phyloP scores from a whole-genome alignment of 2,113 vertebrate species.

The Dicrurus megarhynchus region DNA sequence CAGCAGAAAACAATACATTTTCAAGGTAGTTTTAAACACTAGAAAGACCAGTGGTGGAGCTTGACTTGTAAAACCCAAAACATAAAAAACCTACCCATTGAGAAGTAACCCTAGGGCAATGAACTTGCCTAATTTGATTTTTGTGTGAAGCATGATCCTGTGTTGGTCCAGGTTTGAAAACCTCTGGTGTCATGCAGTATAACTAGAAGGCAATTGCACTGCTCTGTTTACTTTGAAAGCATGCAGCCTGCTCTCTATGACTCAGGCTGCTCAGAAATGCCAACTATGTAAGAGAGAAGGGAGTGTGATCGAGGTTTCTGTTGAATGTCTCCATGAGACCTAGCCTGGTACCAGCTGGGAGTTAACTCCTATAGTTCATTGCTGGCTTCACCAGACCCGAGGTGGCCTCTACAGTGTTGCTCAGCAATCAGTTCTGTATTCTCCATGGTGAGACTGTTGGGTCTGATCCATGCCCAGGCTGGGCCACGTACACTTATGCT shows the following conservation, averaged over 20 bases:
- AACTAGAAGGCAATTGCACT: not conserved
- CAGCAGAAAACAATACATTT: not conserved
- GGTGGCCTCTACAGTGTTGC: not conserved
- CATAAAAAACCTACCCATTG: not conserved
- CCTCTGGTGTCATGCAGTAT: not conserved
- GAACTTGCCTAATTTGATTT: not conserved
- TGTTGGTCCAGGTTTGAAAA: not conserved
- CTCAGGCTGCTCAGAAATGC: not conserved
- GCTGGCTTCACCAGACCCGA: not conserved
- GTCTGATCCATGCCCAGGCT: not conserved
- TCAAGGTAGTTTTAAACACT: not conserved
- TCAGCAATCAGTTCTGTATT: not conserved
- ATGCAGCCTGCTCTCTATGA: not conserved
- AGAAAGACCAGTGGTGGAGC: not conserved
- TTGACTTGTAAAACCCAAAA: not conserved
- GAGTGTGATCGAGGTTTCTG: not conserved
- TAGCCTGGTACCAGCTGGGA: not conserved
- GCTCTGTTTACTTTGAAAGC: not conserved
- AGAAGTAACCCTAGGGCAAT: not conserved
- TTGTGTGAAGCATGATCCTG: not conserved
- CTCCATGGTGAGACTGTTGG: not conserved
- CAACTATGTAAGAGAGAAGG: not conserved
- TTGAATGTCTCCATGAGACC: not conserved
- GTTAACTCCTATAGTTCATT: not conserved
- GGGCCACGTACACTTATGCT: accelerated